phyloP scores from a whole-genome alignment of 1,140 invertebrate genomes.

The Atta cephalotes region DNA sequence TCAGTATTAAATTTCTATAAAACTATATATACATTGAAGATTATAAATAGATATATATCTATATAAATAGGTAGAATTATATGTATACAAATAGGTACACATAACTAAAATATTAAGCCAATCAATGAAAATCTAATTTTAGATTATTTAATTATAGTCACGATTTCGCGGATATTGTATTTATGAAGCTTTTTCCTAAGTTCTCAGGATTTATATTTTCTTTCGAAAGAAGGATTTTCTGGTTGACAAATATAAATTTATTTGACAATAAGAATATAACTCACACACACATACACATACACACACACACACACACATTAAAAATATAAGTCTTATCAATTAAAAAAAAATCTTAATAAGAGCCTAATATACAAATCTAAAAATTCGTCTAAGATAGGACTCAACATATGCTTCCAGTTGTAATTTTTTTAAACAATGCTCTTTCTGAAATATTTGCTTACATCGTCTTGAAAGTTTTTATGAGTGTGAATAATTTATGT shows the following conservation, averaged over 20 bases:
- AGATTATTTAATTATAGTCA: background rate
- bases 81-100: too few relatives aligned
- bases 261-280: background rate
- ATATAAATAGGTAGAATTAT: too few relatives aligned
- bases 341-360: background rate
- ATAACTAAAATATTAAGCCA: background rate
- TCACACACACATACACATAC: too few relatives aligned
- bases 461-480: background rate
- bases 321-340: background rate
- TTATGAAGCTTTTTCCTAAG: background rate
- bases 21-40: too few relatives aligned
- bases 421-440: background rate
- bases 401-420: background rate
- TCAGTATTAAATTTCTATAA: too few relatives aligned
- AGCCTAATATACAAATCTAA: background rate
- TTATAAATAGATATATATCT: too few relatives aligned
- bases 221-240: background rate
- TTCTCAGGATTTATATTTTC: background rate
- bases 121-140: background rate
- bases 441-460: background rate
- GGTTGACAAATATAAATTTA: background rate
- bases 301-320: background rate
- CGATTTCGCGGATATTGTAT: background rate
- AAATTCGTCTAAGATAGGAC: background rate
- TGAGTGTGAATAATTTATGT: background rate